Conservation (phyloP, 23 tunicate genomes). For the Trididemnum nubilum region DNA sequence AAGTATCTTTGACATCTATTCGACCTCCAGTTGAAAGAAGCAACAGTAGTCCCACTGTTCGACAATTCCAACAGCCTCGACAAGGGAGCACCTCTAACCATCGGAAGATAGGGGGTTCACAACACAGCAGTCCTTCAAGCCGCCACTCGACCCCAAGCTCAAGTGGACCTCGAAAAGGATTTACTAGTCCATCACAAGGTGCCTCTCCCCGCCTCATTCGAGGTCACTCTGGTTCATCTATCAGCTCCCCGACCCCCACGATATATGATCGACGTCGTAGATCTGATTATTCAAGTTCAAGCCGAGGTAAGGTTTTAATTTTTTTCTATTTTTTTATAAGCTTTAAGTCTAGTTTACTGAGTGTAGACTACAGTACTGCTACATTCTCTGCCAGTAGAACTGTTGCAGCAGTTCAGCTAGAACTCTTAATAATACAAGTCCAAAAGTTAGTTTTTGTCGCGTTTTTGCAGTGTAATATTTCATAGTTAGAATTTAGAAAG, state of each 20-base stretch:
- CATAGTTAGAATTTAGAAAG: too few species aligned
- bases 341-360: too few species aligned
- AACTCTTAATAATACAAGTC: too few species aligned
- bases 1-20: neutral
- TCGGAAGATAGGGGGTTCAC: neutral
- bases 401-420: too few species aligned
- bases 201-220: slow-evolving; percentile 41
- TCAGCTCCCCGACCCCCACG: slow-evolving; percentile 20
- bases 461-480: too few species aligned
- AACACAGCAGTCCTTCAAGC: slow-evolving; percentile 19
- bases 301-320: slow-evolving; percentile 9
- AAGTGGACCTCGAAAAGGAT: neutral
- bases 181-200: slow-evolving; percentile 4
- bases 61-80: neutral
- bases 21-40: slow-evolving; percentile 32
- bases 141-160: slow-evolving; percentile 11
- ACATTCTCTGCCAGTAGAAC: too few species aligned
- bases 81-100: neutral
- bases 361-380: too few species aligned
- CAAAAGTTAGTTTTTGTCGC: too few species aligned
- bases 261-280: slow-evolving; percentile 31
- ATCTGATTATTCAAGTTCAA: neutral
- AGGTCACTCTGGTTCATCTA: neutral
- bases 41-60: slow-evolving; percentile 31
- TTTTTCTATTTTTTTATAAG: too few species aligned